Percentiles rank a stretch among this genome's conserved stretches.
Conservation (phyloP, 2,888 invertebrate species). For the Acrocyrtus sp. region DNA sequence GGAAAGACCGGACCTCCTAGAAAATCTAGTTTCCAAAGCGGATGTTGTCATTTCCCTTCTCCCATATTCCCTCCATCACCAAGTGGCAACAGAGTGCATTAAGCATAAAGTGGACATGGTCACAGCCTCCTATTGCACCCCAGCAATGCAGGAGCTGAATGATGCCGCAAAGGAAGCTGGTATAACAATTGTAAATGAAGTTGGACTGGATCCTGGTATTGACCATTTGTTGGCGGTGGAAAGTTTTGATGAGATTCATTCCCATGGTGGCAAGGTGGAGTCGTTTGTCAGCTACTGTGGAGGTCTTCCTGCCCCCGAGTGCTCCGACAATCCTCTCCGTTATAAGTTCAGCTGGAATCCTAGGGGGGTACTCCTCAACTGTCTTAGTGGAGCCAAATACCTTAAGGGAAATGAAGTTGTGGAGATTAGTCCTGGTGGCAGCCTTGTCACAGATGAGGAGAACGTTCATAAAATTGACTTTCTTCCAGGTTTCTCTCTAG, state of each 20-base stretch:
- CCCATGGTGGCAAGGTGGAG: constrained; percentile 88
- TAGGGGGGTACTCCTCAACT: constrained; percentile 89
- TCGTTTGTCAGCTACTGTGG: constrained; percentile 98
- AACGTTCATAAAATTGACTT: constrained; percentile 83
- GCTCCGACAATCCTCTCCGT: constrained; percentile 66
- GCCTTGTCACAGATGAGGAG: constrained; percentile 75
- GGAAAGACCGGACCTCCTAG: constrained; percentile 76
- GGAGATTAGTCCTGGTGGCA: constrained; percentile 84
- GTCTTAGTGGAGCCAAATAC: constrained; percentile 89
- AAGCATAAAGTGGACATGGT: constrained; percentile 90
- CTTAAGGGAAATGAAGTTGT: constrained; percentile 80
- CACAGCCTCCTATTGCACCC: constrained; percentile 93
- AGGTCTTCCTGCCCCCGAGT: constrained; percentile 88
- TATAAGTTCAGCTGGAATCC: constrained; percentile 98
- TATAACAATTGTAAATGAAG: constrained; percentile 94
- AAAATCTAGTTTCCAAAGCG: constrained; percentile 77
- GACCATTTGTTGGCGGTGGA: constrained; percentile 97
- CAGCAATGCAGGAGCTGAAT: constrained; percentile 83
- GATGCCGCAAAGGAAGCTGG: constrained; percentile 85
- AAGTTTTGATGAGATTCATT: constrained; percentile 92
- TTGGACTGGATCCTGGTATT: constrained; percentile 98
- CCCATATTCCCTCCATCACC: constrained; percentile 89
- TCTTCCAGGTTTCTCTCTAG: constrained; percentile 94
- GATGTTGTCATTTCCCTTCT: constrained; percentile 88
- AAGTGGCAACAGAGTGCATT: constrained; percentile 85